Conservation (phyloP, 2,113 vertebrate genomes). For the Perognathus longimembris region DNA sequence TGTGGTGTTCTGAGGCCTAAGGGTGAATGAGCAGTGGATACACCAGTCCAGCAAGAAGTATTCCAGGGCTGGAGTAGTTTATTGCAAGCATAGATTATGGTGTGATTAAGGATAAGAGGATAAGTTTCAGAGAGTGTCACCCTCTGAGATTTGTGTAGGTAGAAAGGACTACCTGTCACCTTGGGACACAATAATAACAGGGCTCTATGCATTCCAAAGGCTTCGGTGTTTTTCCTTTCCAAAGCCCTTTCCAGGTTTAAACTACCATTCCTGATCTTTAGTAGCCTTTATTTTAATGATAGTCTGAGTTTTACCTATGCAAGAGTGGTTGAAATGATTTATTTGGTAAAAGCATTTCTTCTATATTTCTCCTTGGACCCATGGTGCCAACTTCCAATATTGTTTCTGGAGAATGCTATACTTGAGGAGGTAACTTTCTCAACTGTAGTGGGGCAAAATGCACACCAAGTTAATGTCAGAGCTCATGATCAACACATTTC, state of each 20-base stretch:
- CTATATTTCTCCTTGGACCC: not conserved
- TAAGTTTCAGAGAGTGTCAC: not conserved
- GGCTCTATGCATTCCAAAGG: not conserved
- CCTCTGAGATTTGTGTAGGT: not conserved
- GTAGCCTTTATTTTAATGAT: not conserved
- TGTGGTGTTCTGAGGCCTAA: not conserved
- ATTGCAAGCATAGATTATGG: not conserved
- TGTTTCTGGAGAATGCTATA: not conserved
- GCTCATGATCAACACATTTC: not conserved
- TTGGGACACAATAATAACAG: not conserved
- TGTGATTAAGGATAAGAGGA: not conserved
- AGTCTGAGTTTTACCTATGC: not conserved
- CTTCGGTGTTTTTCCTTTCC: not conserved
- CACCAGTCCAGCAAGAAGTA: conserved; percentile 49
- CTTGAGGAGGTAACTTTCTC: conserved; percentile 18
- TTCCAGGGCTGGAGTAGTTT: not conserved
- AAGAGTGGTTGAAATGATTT: not conserved
- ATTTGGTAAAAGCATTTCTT: not conserved
- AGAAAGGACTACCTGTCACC: not conserved
- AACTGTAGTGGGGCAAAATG: not conserved
- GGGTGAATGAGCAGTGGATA: conserved; percentile 4
- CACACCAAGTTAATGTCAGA: not conserved
- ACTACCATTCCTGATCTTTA: not conserved
- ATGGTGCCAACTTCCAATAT: not conserved
- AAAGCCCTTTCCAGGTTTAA: not conserved